Evolutionary conservation across 2,797 vertebrate genomes (phyloP).

Genomic region (Brachyalestes nurse): DNA sequence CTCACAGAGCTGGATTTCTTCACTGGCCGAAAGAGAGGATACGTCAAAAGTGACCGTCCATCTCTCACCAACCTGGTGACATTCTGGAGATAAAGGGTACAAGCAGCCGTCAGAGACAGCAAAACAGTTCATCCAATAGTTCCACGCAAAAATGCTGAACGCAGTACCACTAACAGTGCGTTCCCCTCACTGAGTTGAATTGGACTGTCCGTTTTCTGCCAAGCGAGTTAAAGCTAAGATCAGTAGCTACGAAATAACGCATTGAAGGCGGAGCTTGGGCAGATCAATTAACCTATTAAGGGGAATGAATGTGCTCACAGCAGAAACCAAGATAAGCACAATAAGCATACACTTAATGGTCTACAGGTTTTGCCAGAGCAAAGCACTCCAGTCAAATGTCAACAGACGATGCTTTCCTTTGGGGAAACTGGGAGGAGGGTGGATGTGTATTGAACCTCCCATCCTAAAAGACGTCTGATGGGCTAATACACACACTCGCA

Average conservation of each 20-base stretch:
- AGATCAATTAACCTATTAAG: slow-evolving; percentile 22
- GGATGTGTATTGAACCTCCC: slow-evolving; percentile 83
- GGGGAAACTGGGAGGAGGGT: slow-evolving; percentile 63
- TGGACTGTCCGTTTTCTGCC: too few species aligned
- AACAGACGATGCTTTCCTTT: neutral
- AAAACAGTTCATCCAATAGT: neutral
- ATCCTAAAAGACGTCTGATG: slow-evolving; percentile 75
- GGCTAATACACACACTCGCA: slow-evolving; percentile 81
- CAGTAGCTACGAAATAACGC: neutral
- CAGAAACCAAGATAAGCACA: slow-evolving; percentile 13
- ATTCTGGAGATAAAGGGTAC: slow-evolving; percentile 70
- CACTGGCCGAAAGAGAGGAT: slow-evolving; percentile 81
- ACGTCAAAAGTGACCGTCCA: slow-evolving; percentile 87
- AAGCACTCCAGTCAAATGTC: slow-evolving; percentile 72
- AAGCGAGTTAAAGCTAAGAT: neutral
- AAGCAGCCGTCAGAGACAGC: slow-evolving; percentile 13
- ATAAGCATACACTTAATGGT: slow-evolving; percentile 26
- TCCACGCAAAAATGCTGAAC: too few species aligned
- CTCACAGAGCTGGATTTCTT: slow-evolving; percentile 81
- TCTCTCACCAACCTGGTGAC: slow-evolving; percentile 73
- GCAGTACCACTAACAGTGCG: too few species aligned
- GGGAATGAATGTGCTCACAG: neutral
- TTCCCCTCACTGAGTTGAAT: too few species aligned
- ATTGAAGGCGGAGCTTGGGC: neutral
- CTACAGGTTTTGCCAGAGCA: slow-evolving; percentile 28